Percentiles rank a stretch among this genome's conserved stretches.
These are phyloP conservation scores for Cheirogaleus medius DNA, from an alignment of 2,113 vertebrate genomes.

Conservation along the genomic window DNA sequence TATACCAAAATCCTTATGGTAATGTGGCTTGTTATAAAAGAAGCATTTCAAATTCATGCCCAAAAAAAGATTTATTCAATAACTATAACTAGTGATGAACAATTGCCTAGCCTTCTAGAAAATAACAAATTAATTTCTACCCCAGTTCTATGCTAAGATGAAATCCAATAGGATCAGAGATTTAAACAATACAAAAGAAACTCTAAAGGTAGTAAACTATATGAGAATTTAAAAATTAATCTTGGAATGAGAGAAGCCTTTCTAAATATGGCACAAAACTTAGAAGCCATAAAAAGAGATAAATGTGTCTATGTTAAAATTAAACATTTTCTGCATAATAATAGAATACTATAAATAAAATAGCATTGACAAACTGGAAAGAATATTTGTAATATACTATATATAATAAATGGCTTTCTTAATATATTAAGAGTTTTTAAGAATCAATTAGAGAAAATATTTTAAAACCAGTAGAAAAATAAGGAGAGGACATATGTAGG, in stretches of 20 bases:
- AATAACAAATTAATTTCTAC: neutral
- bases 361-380: neutral
- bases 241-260: neutral
- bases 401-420: neutral
- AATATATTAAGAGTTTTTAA: neutral
- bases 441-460: neutral
- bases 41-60: neutral
- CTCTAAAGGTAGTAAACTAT: neutral
- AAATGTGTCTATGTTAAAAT: neutral
- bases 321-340: neutral
- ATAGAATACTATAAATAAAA: neutral
- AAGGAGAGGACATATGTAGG: neutral
- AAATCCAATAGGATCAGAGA: slow-evolving; percentile 12
- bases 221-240: neutral
- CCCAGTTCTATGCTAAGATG: neutral
- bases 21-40: neutral
- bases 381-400: neutral
- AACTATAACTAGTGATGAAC: neutral
- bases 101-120: neutral
- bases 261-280: neutral
- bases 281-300: neutral
- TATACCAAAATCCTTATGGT: neutral
- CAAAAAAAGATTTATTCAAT: neutral
- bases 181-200: neutral
- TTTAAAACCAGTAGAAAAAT: neutral